Conservation (phyloP, 53 echinoderm and acorn worm genomes). For the Arbacia lixula region DNA sequence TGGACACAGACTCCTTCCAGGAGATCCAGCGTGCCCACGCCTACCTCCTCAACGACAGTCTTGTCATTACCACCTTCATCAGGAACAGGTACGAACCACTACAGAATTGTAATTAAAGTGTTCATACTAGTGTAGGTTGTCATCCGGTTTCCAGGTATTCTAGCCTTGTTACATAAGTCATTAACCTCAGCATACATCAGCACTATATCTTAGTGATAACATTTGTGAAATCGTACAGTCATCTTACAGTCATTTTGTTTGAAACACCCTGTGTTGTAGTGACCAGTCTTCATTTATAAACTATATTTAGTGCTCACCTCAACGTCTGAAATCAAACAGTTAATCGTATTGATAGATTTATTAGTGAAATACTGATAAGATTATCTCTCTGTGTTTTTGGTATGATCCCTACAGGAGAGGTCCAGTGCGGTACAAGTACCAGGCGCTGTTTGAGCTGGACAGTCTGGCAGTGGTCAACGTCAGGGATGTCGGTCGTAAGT, state of each 20-base stretch:
- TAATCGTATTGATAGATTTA: not conserved
- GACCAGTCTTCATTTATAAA: too few relatives aligned
- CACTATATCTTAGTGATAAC: too few relatives aligned
- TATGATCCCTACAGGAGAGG: constrained; percentile 89
- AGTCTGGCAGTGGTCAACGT: constrained; percentile 97
- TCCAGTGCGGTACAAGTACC: constrained; percentile 93
- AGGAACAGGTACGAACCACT: constrained; percentile 81
- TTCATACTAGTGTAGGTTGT: too few relatives aligned
- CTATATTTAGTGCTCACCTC: too few relatives aligned
- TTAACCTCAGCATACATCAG: too few relatives aligned
- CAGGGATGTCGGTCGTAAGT: constrained; percentile 97
- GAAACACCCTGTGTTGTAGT: too few relatives aligned
- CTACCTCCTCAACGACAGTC: constrained; percentile 88
- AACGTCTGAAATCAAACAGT: too few relatives aligned
- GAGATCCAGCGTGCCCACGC: constrained; percentile 93
- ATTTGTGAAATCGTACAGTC: too few relatives aligned
- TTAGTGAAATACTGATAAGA: not conserved
- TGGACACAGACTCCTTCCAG: constrained; percentile 83
- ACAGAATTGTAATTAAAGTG: not conserved
- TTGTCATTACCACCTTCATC: constrained; percentile 90
- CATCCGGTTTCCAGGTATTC: too few relatives aligned
- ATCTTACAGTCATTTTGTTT: too few relatives aligned
- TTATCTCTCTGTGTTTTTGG: not conserved
- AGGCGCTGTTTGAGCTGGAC: constrained; percentile 92
- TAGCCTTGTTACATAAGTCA: too few relatives aligned